These are phyloP conservation scores for Jacana jacana DNA, from an alignment of 2,113 vertebrate species.

Conservation along the genomic window DNA sequence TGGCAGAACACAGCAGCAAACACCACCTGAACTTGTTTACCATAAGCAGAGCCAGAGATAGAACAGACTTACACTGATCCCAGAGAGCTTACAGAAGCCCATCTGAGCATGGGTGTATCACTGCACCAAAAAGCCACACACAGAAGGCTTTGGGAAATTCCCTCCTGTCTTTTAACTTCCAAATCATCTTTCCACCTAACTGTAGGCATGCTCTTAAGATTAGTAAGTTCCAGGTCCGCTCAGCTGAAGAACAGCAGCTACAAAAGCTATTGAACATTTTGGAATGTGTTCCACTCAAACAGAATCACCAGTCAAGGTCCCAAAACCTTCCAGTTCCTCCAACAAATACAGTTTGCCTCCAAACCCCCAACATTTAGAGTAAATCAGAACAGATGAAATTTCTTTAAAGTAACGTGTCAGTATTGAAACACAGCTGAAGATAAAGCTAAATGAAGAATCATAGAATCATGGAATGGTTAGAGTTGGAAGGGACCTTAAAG, in stretches of 20 bases:
- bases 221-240: not conserved
- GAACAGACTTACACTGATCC: not conserved
- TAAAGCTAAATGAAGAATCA: not conserved
- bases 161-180: not conserved
- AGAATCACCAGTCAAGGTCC: not conserved
- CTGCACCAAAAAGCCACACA: not conserved
- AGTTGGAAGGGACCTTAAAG: too few relatives aligned
- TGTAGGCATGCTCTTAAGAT: not conserved
- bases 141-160: not conserved
- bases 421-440: not conserved
- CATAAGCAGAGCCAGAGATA: not conserved
- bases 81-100: not conserved
- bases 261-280: not conserved
- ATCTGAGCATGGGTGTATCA: accelerated
- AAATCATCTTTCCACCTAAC: not conserved
- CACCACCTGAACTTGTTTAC: not conserved
- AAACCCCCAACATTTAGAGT: not conserved
- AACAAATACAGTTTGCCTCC: not conserved
- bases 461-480: too few relatives aligned
- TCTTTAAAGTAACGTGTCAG: not conserved
- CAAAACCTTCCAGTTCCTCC: not conserved
- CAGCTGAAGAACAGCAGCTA: not conserved
- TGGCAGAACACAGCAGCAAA: not conserved
- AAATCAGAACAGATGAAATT: not conserved
- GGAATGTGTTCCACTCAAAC: not conserved